Percentiles rank a stretch among this genome's conserved stretches.
These are phyloP conservation scores for Anas capensis DNA, from an alignment of 2,797 vertebrate genomes.

Conservation along the genomic window DNA sequence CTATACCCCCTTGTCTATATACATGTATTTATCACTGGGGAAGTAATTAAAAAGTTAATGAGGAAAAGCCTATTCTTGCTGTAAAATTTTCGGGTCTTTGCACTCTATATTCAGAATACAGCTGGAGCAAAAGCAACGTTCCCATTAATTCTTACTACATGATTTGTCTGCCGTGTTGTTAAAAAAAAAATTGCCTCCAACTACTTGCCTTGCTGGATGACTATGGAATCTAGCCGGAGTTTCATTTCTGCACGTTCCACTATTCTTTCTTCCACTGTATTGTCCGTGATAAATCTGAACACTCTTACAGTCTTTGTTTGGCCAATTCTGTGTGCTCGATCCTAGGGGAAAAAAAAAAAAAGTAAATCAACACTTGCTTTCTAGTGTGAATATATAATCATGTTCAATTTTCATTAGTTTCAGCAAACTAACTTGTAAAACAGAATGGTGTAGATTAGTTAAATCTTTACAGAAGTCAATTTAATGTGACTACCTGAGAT, in stretches of 20 bases:
- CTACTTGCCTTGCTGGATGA: constrained; percentile 94
- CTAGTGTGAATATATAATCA: not conserved
- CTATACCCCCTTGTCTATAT: rapidly evolving
- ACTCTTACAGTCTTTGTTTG: constrained; percentile 97
- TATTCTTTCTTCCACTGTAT: constrained; percentile 97
- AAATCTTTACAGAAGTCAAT: not conserved
- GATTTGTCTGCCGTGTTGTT: not conserved
- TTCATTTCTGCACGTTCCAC: constrained; percentile 99
- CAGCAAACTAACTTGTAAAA: not conserved
- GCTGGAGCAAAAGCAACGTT: not conserved
- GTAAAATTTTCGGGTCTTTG: not conserved
- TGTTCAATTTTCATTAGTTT: not conserved
- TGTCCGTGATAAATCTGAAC: constrained; percentile 97
- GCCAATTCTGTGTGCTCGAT: constrained; percentile 97
- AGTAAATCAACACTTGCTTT: not conserved
- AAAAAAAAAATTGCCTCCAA: not conserved
- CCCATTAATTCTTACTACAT: not conserved
- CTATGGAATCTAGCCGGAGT: constrained; percentile 95
- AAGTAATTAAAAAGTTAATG: not conserved
- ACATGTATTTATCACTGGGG: rapidly evolving
- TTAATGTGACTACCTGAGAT: too few species aligned
- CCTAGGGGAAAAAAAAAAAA: constrained; percentile 75
- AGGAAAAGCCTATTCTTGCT: not conserved
- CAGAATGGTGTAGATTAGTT: rapidly evolving
- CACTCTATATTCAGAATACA: not conserved